These are phyloP conservation scores for Euura lappo DNA, from an alignment of 1,140 invertebrate species.

Conservation along the genomic window DNA sequence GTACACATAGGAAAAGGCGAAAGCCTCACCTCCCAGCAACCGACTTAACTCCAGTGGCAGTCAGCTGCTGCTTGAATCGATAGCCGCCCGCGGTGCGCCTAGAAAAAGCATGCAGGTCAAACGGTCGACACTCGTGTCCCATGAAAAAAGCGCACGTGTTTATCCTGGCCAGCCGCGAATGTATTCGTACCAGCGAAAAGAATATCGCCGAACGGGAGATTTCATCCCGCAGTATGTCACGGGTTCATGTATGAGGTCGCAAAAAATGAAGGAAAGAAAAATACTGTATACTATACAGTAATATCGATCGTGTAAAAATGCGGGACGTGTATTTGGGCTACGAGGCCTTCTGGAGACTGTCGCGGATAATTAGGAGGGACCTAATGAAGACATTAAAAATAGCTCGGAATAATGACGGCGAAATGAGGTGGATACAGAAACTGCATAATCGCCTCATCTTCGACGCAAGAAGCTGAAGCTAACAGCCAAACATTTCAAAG, in stretches of 20 bases:
- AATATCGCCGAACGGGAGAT: neutral
- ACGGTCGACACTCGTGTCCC: neutral
- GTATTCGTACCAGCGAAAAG: neutral
- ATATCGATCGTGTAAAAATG: neutral
- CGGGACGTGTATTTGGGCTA: neutral
- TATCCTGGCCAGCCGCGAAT: neutral
- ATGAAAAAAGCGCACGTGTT: neutral
- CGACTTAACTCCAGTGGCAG: constrained; percentile 2
- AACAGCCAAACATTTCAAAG: too few species aligned
- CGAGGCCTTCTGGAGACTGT: neutral
- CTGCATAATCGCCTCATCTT: too few species aligned
- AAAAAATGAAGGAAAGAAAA: too few species aligned
- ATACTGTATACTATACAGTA: too few species aligned
- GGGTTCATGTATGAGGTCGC: too few species aligned
- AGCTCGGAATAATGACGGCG: neutral
- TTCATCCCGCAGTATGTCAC: too few species aligned
- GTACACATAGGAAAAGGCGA: constrained; percentile 6
- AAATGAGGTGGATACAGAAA: too few species aligned
- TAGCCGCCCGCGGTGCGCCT: constrained; percentile 16
- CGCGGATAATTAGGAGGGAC: neutral
- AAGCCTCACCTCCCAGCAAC: constrained; percentile 15
- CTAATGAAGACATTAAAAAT: constrained; percentile 6
- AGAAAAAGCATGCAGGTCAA: constrained; percentile 1
- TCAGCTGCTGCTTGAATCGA: constrained; percentile 36
- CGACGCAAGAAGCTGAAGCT: too few species aligned